Base-by-base conservation (phyloP, 2,113 vertebrate genomes). In the Actenoides lindsayi region DNA sequence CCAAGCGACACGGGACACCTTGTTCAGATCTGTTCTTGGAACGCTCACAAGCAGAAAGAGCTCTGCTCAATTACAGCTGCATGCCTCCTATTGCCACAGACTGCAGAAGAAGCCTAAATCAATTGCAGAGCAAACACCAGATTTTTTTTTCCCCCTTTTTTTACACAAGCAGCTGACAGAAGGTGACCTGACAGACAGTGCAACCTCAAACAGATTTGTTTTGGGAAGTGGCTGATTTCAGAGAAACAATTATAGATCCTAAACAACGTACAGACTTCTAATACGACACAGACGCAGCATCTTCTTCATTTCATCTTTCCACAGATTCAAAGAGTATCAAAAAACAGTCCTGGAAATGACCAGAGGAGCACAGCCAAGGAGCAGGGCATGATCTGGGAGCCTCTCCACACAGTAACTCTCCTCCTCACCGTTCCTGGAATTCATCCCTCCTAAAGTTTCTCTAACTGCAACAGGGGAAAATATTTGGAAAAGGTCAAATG, bases 401-500 rank as follows among this genome's bases (percentile, higher is more conserved):
- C 44, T 46, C 51, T 64, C 64, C 39, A 53, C 51, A 68, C 0
- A 0, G 87, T 63, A 87, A 92, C 63, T 84, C 65, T 57, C 53
- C 78, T 46, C 59, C 39, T 82, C 39, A 59, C 39, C 1, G 0
- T 33, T 86, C 70, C 82, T 96, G 63, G 74, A 91, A 87, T 84
- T 57, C 86, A 87, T 5, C 63, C 42, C 27, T 67, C 63, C 65
- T 86, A 53, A 86, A 89, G 48, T 69, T 89, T 83, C 56, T 83
- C 73, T 95, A 89, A 94, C 87, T 87, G 56, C n/a, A 89, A 74
- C n/a, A 41, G 83, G 56, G 85, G 76, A 96, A 89, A 96, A 92
- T 87, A 96, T 42, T 87, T 97, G 80, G 65, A 68, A 97, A 82
- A 97, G 87, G 94, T 96, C 95, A 97, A 92, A 97, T 96, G 56